Evolutionary conservation across 2,113 vertebrate species (phyloP).

Genomic region (Bubo bubo): DNA sequence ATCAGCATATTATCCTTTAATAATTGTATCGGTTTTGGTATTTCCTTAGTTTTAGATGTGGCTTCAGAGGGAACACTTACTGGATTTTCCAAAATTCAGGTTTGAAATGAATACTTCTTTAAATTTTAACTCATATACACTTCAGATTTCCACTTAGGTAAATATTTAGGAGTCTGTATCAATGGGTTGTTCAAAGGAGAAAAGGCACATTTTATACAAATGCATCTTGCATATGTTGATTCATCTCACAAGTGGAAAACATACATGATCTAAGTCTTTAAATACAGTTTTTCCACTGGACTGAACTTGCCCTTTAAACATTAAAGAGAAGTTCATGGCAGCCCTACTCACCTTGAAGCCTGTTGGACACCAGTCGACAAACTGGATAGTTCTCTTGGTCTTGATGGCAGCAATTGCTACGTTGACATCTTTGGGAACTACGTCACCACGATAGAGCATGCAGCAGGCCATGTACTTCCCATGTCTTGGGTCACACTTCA

Average conservation of each 20-base stretch:
- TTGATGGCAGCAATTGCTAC: slow-evolving; percentile 80
- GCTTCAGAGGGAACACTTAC: background rate
- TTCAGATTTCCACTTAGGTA: background rate
- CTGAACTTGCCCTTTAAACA: background rate
- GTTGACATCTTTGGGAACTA: slow-evolving; percentile 82
- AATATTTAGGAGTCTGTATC: background rate
- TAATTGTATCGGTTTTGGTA: background rate
- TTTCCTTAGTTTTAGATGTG: background rate
- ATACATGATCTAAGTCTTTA: background rate
- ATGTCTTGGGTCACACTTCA: slow-evolving; percentile 80
- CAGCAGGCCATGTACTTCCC: slow-evolving; percentile 87
- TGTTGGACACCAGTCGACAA: slow-evolving; percentile 83
- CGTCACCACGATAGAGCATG: slow-evolving; percentile 78
- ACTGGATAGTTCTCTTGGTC: slow-evolving; percentile 78
- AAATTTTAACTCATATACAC: background rate
- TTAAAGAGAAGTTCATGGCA: background rate
- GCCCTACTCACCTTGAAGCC: slow-evolving; percentile 77
- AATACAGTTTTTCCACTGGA: background rate
- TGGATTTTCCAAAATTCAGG: background rate
- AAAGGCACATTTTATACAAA: background rate
- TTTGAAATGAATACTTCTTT: background rate
- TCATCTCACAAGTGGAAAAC: background rate
- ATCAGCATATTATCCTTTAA: background rate
- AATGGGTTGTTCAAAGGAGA: background rate
- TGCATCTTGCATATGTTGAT: rapidly evolving